Conservation (phyloP, 2,888 invertebrate genomes). For the Peribatodes rhomboidaria region DNA sequence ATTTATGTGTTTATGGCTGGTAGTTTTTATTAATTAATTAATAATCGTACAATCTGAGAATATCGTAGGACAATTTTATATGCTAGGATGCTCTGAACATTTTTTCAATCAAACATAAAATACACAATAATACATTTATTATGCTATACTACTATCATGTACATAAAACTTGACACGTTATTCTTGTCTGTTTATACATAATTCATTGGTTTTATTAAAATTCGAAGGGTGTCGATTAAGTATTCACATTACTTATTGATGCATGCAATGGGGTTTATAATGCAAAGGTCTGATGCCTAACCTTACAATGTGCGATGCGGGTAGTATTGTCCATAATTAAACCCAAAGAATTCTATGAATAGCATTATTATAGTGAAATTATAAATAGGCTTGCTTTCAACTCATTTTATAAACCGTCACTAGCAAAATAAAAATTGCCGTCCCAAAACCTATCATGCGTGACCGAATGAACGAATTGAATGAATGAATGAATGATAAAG, state of each 20-base stretch:
- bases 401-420: background rate
- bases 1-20: too few relatives aligned
- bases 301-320: background rate
- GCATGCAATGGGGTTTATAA: too few relatives aligned
- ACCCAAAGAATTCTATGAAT: too few relatives aligned
- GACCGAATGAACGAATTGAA: constrained; percentile 60
- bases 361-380: background rate
- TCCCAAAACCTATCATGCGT: constrained; percentile 43
- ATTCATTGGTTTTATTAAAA: constrained; percentile 52
- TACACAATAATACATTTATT: too few relatives aligned
- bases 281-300: background rate
- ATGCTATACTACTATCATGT: too few relatives aligned
- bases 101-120: too few relatives aligned
- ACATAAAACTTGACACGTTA: constrained; percentile 9
- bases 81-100: too few relatives aligned
- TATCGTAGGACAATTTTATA: too few relatives aligned
- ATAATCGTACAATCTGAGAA: too few relatives aligned
- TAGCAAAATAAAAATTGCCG: background rate
- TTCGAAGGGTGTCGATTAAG: constrained; percentile 52
- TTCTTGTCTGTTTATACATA: constrained; percentile 50
- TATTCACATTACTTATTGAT: too few relatives aligned
- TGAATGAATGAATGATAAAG: constrained; percentile 55
- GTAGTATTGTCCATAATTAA: background rate
- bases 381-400: background rate
- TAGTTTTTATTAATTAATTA: too few relatives aligned